Conservation (phyloP, 1,140 invertebrate species). For the Saccostrea echinata region DNA sequence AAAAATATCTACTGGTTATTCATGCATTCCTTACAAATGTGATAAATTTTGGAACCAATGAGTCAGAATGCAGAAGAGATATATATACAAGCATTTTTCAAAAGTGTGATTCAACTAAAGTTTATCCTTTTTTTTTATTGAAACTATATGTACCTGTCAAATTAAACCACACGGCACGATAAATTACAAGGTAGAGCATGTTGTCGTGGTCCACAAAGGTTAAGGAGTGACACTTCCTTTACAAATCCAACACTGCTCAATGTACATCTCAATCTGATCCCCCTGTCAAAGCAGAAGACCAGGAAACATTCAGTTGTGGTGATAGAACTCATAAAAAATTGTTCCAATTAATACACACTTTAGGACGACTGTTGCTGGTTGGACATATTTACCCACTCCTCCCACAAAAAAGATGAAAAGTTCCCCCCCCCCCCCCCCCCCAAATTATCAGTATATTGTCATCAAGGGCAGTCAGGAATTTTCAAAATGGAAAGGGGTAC, state of each 20-base stretch:
- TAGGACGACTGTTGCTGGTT: too few relatives aligned
- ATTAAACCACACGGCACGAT: neutral
- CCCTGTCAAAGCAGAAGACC: neutral
- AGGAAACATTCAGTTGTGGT: neutral
- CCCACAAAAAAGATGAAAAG: too few relatives aligned
- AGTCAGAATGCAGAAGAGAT: conserved; percentile 8
- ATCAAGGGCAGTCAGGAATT: too few relatives aligned
- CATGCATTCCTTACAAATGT: neutral
- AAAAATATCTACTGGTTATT: neutral
- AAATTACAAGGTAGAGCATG: neutral
- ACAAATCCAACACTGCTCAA: neutral
- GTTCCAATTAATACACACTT: too few relatives aligned
- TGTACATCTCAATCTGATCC: neutral
- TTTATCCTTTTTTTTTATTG: neutral
- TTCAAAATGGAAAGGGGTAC: too few relatives aligned
- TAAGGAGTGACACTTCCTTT: conserved; percentile 2
- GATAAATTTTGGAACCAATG: conserved; percentile 27
- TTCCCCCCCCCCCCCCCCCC: too few relatives aligned
- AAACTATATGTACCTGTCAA: conserved; percentile 27
- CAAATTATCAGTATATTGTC: too few relatives aligned
- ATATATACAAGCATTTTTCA: neutral
- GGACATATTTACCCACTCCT: too few relatives aligned
- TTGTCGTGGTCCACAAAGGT: neutral
- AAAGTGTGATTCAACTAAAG: conserved; percentile 2
- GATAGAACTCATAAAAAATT: neutral